Base-by-base conservation (phyloP, 2,888 invertebrate genomes). In the Periphyllus acericola region DNA sequence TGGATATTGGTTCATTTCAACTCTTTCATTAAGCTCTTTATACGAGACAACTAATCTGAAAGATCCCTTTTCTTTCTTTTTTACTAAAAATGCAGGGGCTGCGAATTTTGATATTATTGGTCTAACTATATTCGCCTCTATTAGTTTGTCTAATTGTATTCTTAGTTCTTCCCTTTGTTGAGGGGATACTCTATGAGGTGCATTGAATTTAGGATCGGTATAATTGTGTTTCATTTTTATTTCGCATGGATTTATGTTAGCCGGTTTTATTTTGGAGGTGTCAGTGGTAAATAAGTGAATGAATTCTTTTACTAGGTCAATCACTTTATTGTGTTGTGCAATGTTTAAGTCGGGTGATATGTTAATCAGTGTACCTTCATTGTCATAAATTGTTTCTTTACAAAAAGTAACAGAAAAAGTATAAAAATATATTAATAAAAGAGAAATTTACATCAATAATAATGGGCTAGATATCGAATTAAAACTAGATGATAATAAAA, bases 1-100 rank as follows among this genome's bases (percentile, higher is more conserved):
- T 3, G 68, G 40, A 60, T 82, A 71, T 74, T 82, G 40, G 32
- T 88, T 76, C 14, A 32, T 32, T 29, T 78, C 55, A 21, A 78
- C 55, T 21, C 32, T 78, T 6, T 88, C 60, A 34, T 89, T 89
- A 25, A 89, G n/a, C 68, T 89, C 85, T 55, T 85, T 84, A 68
- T 82, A 89, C 29, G 84, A 76, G 0, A 52, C 21, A 36, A 88
- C 72, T 21, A 89, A 17, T 32, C 89, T 55, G 52, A 46, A 89
- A 25, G 81, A 40, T 0, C 79, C 78, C 25, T 55, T 34, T 29
- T 32, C 25, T 83, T 87, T 87, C 66, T 87, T 86, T 25, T 60
- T 80, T n/a, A 75, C 46, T 36, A 89, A 29, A 60, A 85, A 89
- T n/a, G 32, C 79, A 0, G 80, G 80, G 5, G 83, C 75, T 29